These are phyloP conservation scores for Podocnemis expansa DNA, from an alignment of 2,113 vertebrate genomes.

Conservation along the genomic window DNA sequence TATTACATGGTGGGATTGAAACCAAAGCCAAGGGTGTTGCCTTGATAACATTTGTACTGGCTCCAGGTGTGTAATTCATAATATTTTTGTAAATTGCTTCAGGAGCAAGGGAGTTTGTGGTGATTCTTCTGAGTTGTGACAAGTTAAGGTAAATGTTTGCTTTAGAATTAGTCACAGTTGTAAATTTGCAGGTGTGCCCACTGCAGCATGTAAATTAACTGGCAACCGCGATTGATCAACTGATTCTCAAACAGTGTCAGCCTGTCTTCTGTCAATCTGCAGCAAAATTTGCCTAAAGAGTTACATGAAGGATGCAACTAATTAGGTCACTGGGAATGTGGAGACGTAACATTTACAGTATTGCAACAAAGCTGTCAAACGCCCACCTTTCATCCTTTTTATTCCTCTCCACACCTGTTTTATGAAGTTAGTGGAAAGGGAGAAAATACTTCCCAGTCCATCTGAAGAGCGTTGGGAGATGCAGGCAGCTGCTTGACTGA, in stretches of 20 bases:
- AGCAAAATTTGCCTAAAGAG: background rate
- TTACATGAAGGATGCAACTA: background rate
- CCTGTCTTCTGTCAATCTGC: background rate
- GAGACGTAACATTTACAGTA: background rate
- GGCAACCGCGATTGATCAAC: conserved; percentile 32
- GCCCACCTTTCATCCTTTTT: background rate
- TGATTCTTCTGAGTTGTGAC: background rate
- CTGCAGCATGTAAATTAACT: background rate
- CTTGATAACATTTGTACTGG: background rate
- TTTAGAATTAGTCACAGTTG: conserved; percentile 23
- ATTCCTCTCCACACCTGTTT: background rate
- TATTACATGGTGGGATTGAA: background rate
- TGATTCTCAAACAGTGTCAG: background rate
- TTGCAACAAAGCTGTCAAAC: background rate
- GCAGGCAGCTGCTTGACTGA: background rate
- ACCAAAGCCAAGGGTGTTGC: background rate
- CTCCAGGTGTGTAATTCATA: conserved; percentile 53
- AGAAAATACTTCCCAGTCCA: background rate
- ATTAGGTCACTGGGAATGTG: background rate
- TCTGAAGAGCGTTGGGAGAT: background rate
- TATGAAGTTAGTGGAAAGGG: background rate
- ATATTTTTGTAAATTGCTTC: conserved; percentile 52
- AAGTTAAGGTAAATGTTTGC: conserved; percentile 65
- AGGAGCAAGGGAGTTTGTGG: conserved; percentile 10
- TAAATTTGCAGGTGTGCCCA: conserved; percentile 47